Base-by-base conservation (phyloP, 2,888 invertebrate genomes). In the Macrophya annulata region DNA sequence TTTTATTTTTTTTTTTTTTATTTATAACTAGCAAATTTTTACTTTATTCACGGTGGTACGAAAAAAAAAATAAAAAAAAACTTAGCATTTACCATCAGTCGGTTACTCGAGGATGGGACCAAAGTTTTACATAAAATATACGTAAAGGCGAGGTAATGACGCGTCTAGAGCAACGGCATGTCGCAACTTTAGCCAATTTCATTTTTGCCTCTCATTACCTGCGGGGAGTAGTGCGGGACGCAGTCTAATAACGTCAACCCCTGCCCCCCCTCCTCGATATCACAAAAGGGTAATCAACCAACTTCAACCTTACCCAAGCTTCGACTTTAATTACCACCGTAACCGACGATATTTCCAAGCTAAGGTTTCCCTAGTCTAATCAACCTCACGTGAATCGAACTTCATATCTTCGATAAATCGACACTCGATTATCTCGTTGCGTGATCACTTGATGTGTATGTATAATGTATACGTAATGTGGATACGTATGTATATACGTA, bases 231-330 rank as follows among this genome's bases (percentile, higher is more conserved):
- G 31, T 10, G 79, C n/a, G 55, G 59, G 59, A 55, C 21, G 72
- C 43, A 40, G 79, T 79, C 79, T 59, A 79, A 79, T 79, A 79
- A 79, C 79, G 79, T 55, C 79, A 51, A 15, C 21, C 25, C 45
- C 17, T 12, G 1, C 31, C 31, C 31, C 31, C 31, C 31, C 31
- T 3, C 31, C 31, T 4, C 59, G 55, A 59, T 59, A 59, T 79
- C 79, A 79, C 59, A 62, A 79, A 79, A 79, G 79, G 79, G 59
- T 79, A 79, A 79, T 79, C 79, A 79, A 79, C 59, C 21, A 55
- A 79, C 79, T 79, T 43, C 43, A 79, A 79, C 79, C 79, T 40
- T 31, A n/a, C 72, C 37, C 15, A 77, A 55, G 48, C 51, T 62
- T n/a, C n/a, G 51, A 59, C 79, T 79, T 21, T 79, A 79, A 79